phyloP scores from a whole-genome alignment of 1,140 invertebrate species.

The Phocides pigmalion region DNA sequence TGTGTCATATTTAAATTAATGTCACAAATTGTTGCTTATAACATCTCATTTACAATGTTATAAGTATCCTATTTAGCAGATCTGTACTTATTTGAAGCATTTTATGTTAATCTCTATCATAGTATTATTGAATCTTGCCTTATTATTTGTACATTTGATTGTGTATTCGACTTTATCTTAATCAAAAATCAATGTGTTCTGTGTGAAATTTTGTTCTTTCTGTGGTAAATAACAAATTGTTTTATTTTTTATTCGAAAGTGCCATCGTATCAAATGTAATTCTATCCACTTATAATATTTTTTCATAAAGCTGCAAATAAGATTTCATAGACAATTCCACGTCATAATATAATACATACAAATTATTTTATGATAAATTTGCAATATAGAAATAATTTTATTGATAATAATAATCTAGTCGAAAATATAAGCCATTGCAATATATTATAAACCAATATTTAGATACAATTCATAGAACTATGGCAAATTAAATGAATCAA shows the following conservation, averaged over 20 bases:
- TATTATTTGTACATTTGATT: constrained; percentile 38
- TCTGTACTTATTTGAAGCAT: constrained; percentile 40
- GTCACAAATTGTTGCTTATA: constrained; percentile 60
- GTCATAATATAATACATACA: constrained; percentile 12
- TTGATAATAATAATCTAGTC: constrained; percentile 80
- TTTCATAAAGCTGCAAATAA: constrained; percentile 10
- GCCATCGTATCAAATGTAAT: constrained; percentile 16
- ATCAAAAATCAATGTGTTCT: background rate
- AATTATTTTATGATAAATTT: constrained; percentile 41
- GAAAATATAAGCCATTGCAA: constrained; percentile 79
- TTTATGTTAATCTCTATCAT: constrained; percentile 45
- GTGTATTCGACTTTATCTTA: background rate
- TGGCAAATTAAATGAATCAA: constrained; percentile 48
- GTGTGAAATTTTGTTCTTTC: constrained; percentile 2
- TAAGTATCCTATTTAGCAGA: constrained; percentile 30
- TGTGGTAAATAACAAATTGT: background rate
- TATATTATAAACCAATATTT: constrained; percentile 56
- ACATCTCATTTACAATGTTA: constrained; percentile 40
- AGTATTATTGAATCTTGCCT: constrained; percentile 74
- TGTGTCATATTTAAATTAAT: constrained; percentile 76
- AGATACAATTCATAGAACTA: constrained; percentile 48
- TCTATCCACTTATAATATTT: background rate
- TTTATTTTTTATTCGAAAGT: constrained; percentile 2
- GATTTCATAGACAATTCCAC: background rate
- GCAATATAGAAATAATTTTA: constrained; percentile 70